Base-by-base conservation (phyloP, 2,888 invertebrate genomes). In the Papilio gigon region DNA sequence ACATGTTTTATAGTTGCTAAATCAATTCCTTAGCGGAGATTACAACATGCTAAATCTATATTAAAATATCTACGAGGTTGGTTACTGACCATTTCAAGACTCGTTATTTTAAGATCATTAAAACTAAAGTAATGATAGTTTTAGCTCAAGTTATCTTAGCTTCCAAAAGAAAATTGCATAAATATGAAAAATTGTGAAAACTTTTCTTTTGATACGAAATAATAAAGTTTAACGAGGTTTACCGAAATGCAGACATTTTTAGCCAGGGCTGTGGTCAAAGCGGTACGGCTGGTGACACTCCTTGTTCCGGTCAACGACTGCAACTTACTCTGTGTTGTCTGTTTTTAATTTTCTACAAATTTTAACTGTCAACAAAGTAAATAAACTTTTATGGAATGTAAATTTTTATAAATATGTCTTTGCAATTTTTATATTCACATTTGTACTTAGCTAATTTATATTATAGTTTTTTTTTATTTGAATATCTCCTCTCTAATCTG, bases 141-240 rank as follows among this genome's bases (percentile, higher is more conserved):
- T 14, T 37, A 37, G 8, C 35, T 12, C 27, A 6, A 27, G n/a
- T 53, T 53, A 53, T 17, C n/a, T 53, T 53, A n/a, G 3, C 25
- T 50, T 14, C 9, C 3, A 53, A 53, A 30, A 71, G 65, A 71
- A 66, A 67, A 71, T 71, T 72, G 70, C 30, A 73, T 73, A 71
- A 75, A 78, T 75, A 74, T 37, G 8, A 50, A 53, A 68, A 58
- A 67, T 30, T 30, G n/a, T n/a, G n/a, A 27, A 56, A 56, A 56
- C 27, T 17, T 56, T 56, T 25, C 17, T 50, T 67, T 63, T 47
- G 47, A 33, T 33, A 33, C 47, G 6, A 22, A 50, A 63, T 35
- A 63, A 62, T 59, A 53, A 20, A 33, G 20, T 33, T 27, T 58
- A 63, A 63, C 63, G 63, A 63, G 47, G 63, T 63, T 35, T 14